A percentile compares a stretch with the other conserved stretches of the same genome.
Conservation (phyloP, 2,797 vertebrate species). For the Chromobotia macracanthus region DNA sequence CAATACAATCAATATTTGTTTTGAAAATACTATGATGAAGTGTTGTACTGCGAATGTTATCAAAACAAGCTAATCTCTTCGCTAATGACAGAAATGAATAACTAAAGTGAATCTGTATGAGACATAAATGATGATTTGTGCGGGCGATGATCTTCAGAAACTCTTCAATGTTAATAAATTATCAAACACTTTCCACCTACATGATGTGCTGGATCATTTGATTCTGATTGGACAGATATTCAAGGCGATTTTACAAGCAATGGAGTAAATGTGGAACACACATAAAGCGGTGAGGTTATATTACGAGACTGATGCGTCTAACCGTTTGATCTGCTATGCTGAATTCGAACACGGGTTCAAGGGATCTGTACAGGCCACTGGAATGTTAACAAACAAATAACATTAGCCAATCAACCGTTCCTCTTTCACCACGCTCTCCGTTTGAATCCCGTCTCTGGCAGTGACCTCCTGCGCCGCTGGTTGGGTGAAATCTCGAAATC, state of each 20-base stretch:
- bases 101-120: slow-evolving; percentile 31
- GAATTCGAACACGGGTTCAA: slow-evolving; percentile 61
- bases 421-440: slow-evolving; percentile 70
- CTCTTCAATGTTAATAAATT: slow-evolving; percentile 50
- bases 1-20: slow-evolving; percentile 84
- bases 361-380: slow-evolving; percentile 61
- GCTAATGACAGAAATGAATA: slow-evolving; percentile 48
- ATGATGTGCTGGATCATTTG: slow-evolving; percentile 19
- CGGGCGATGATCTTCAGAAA: slow-evolving; percentile 18
- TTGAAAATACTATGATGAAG: slow-evolving; percentile 80
- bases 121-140: slow-evolving; percentile 31
- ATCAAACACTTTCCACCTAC: slow-evolving; percentile 49
- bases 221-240: background rate
- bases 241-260: slow-evolving; percentile 73
- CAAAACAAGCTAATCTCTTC: slow-evolving; percentile 65
- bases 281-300: slow-evolving; percentile 43
- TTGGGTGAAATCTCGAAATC: slow-evolving; percentile 79
- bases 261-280: slow-evolving; percentile 48
- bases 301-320: slow-evolving; percentile 26
- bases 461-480: slow-evolving; percentile 85
- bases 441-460: slow-evolving; percentile 69
- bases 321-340: slow-evolving; percentile 11
- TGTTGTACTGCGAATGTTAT: slow-evolving; percentile 42
- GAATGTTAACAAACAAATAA: slow-evolving; percentile 67
- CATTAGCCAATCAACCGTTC: slow-evolving; percentile 36